Evolutionary conservation across 2,888 invertebrate species (phyloP), one percentile per base, ranked within the genome.

Genomic region (Drosophila atripex): DNA sequence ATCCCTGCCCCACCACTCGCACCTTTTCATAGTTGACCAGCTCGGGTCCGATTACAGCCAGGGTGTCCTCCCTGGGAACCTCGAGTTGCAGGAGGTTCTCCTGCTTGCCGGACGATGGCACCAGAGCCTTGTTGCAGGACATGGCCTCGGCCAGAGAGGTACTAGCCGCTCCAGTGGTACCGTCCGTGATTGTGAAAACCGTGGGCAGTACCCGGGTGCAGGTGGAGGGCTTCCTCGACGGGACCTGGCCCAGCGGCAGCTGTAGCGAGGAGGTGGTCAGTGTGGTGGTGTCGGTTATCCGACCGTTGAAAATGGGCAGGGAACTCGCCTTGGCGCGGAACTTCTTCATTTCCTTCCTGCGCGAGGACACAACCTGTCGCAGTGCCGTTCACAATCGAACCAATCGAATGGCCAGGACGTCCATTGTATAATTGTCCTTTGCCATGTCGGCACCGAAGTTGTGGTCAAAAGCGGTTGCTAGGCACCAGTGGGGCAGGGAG

Each of bases 1-100:
- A 95, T 9, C 94, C 91, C 75, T 91, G 91, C 3, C 91, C 91
- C 30, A 91, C 91, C 6, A 90, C 88, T 47, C 89, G 90, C 6
- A 91, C 71, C 73, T 90, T 90, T 32, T 91, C 90, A 68, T 91
- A 91, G 71, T 90, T 89, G 45, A 80, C 86, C 52, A 91, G 59
- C 32, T 90, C 89, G 1, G 89, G 83, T 18, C 90, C 91, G 21
- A 78, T 78, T 1, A 88, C 78, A 21, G 9, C 39, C 39, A 75
- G 16, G 0, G 60, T 12, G 0, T 60, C 25, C 43, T 76, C 76
- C 14, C 66, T 64, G 4, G 78, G 56, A 23, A 80, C 73, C 0
- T 56, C 66, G 16, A 87, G 63, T 28, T 75, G 78, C 43, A 75
- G 71, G 0, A 84, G 60, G 3, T 46, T 23, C 7, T 58, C 70